Percentiles rank a stretch among this genome's conserved stretches.
These are phyloP conservation scores for cattle (Bos taurus) DNA, from an alignment of 2,113 vertebrate species.

Conservation along the genomic window ARS-UCD2.0 NC_037332.1:100999001-100999500, in stretches of 20 bases:
- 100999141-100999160: conserved; percentile 91
- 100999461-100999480: neutral
- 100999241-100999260: neutral
- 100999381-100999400: neutral
- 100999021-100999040: conserved; percentile 92
- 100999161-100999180: conserved; percentile 96
- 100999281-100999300: neutral
- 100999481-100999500: neutral
- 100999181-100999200: conserved; percentile 93
- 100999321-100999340: neutral
- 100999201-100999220: conserved; percentile 78
- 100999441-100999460: neutral
- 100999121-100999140: conserved; percentile 90
- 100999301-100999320: neutral
- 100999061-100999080: conserved; percentile 84
- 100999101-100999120: conserved; percentile 86
- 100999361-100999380: neutral
- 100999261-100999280: neutral
- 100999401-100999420: neutral
- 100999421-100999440: neutral
- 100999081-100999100: conserved; percentile 81
- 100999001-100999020: conserved; percentile 95
- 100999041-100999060: conserved; percentile 89
- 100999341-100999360: neutral
- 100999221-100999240: neutral